Evolutionary conservation across 2,113 vertebrate genomes (phyloP).

Genomic region (Rhinopomastus cyanomelas): DNA sequence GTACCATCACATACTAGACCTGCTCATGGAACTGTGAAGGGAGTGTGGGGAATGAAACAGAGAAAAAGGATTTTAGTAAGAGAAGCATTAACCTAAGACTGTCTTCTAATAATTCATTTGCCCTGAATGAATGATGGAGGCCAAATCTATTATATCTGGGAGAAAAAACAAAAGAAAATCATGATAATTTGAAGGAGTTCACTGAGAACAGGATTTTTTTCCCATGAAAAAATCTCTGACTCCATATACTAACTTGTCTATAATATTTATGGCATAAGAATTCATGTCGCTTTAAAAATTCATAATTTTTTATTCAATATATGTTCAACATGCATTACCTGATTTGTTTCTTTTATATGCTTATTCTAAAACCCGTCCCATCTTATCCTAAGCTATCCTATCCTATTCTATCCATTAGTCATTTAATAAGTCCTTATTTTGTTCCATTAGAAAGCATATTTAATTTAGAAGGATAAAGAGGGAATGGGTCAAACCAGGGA

Average conservation of each 20-base stretch:
- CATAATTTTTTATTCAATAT: background rate
- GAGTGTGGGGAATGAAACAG: background rate
- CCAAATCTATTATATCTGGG: background rate
- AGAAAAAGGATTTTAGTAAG: background rate
- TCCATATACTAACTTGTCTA: background rate
- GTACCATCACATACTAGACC: background rate
- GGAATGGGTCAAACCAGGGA: background rate
- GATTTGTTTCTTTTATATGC: background rate
- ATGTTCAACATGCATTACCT: background rate
- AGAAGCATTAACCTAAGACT: background rate
- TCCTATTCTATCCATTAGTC: background rate
- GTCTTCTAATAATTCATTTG: background rate
- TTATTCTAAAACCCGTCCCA: background rate
- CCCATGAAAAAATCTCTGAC: background rate
- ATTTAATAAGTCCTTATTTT: background rate
- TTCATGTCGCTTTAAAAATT: background rate
- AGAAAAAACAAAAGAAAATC: background rate
- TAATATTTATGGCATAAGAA: background rate
- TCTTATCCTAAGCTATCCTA: background rate
- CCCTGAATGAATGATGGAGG: background rate
- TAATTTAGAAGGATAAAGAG: background rate
- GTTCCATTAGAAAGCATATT: background rate
- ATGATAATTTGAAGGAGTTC: background rate
- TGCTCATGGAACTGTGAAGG: background rate
- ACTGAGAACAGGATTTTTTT: background rate